Conservation (phyloP, 2,888 invertebrate species). For the Stenoptilia bipunctidactyla region DNA sequence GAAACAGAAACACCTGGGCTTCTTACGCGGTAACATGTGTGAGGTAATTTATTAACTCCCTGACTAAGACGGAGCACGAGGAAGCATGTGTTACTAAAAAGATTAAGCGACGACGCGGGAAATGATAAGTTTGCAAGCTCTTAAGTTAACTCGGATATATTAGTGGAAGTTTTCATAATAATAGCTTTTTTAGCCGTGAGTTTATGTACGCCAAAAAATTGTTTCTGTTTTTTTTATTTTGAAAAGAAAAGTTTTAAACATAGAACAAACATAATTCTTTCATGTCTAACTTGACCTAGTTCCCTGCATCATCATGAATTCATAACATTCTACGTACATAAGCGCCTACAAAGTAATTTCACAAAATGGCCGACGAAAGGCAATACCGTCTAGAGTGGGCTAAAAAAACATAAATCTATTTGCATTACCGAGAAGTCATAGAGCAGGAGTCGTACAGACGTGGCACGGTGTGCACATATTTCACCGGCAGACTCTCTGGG, state of each 20-base stretch:
- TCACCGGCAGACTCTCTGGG: slow-evolving; percentile 31
- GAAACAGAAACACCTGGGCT: slow-evolving; percentile 43
- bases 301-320: no score
- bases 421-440: not conserved
- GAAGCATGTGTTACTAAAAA: not conserved
- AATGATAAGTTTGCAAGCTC: no score
- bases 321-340: no score
- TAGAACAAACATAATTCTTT: no score
- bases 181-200: no score
- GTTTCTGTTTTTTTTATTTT: no score
- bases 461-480: slow-evolving; percentile 32
- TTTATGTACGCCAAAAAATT: no score
- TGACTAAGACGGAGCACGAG: slow-evolving; percentile 11
- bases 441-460: not conserved
- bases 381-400: slow-evolving; percentile 23
- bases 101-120: not conserved
- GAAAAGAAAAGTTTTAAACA: no score
- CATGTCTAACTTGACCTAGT: no score
- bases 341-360: not conserved
- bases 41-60: slow-evolving; percentile 37
- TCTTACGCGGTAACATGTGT: slow-evolving; percentile 26
- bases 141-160: no score
- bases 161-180: no score
- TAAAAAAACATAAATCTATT: slow-evolving; percentile 33
- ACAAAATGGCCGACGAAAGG: slow-evolving; percentile 8